Evolutionary conservation across 1,140 invertebrate species (phyloP).

Genomic region (Cyclina sinensis): DNA sequence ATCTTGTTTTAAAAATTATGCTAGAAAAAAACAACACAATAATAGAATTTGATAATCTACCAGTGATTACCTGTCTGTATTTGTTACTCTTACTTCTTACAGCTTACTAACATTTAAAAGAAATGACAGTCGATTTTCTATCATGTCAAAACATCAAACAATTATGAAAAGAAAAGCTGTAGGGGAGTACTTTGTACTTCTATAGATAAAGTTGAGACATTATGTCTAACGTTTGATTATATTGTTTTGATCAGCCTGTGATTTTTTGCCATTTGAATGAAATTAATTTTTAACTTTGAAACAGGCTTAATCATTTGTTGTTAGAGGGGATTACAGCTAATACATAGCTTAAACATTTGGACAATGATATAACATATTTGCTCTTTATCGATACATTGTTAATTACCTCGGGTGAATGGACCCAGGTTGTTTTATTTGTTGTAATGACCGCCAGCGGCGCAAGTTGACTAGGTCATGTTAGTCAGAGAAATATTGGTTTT

Average conservation of each 20-base stretch:
- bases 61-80: too few relatives aligned
- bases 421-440: background rate
- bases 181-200: background rate
- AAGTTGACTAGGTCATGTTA: slow-evolving; percentile 6
- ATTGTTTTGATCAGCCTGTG: background rate
- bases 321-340: slow-evolving; percentile 12
- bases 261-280: background rate
- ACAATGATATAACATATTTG: slow-evolving; percentile 34
- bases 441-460: background rate
- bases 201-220: slow-evolving; percentile 6
- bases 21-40: too few relatives aligned
- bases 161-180: background rate
- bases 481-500: background rate
- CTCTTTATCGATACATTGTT: slow-evolving; percentile 7
- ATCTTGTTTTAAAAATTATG: too few relatives aligned
- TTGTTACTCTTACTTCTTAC: too few relatives aligned
- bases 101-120: too few relatives aligned
- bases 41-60: too few relatives aligned
- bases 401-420: background rate
- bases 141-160: background rate
- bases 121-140: too few relatives aligned
- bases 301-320: slow-evolving; percentile 15
- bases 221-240: background rate
- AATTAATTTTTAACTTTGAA: slow-evolving; percentile 36
- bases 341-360: slow-evolving; percentile 26